Conservation (phyloP, 1,140 invertebrate species). For the Nebria ingens region DNA sequence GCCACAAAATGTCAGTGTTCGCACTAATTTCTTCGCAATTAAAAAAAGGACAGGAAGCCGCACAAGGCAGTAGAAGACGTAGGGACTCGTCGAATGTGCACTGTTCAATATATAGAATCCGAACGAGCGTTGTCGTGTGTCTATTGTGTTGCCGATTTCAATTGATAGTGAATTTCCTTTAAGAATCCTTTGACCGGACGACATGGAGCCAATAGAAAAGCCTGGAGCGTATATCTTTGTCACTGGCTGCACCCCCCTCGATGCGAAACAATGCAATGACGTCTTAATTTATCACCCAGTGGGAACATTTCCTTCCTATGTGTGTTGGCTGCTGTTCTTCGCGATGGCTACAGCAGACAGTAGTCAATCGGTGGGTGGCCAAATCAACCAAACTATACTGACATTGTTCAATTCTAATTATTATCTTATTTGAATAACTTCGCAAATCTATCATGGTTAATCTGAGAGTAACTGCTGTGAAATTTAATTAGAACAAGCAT, state of each 20-base stretch:
- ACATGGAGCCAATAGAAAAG: conserved; percentile 17
- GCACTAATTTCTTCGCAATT: conserved; percentile 5
- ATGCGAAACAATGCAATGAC: conserved; percentile 26
- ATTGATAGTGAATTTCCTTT: conserved; percentile 23
- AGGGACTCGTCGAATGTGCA: background rate
- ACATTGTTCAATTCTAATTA: too few species aligned
- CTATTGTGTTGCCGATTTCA: conserved; percentile 16
- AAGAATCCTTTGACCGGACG: conserved; percentile 23
- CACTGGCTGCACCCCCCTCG: conserved; percentile 20
- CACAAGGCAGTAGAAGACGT: background rate
- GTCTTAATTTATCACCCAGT: conserved; percentile 29
- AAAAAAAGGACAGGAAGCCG: background rate
- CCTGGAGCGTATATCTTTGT: conserved; percentile 28
- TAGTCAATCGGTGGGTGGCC: background rate
- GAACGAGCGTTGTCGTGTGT: background rate
- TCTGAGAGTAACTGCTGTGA: too few species aligned
- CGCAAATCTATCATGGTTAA: too few species aligned
- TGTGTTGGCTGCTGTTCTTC: background rate
- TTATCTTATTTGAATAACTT: too few species aligned
- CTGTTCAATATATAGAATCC: too few species aligned
- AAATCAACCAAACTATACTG: too few species aligned
- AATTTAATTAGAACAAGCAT: too few species aligned
- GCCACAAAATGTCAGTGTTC: background rate
- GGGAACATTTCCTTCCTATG: conserved; percentile 25
- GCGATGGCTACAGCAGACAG: background rate